Conservation (phyloP, 2,113 vertebrate species). For the Larimichthys polyactis region DNA sequence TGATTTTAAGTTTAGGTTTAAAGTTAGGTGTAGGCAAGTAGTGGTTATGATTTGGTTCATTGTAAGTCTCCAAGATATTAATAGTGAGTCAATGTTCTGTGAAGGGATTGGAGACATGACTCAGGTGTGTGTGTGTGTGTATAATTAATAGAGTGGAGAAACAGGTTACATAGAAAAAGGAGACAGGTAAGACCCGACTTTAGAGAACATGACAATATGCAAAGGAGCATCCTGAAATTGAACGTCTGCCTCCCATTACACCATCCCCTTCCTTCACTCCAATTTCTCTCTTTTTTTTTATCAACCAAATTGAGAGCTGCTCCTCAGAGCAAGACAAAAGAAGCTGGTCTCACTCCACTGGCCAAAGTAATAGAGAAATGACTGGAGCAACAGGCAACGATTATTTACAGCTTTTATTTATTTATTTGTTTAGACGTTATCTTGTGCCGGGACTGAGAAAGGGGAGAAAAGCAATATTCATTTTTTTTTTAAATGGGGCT, state of each 20-base stretch:
- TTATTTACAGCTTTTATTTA: constrained; percentile 77
- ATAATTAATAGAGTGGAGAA: background rate
- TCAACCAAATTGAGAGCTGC: constrained; percentile 74
- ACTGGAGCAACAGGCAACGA: constrained; percentile 71
- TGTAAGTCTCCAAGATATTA: too few relatives aligned
- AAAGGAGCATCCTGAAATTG: constrained; percentile 6
- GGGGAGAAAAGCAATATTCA: constrained; percentile 71
- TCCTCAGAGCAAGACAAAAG: constrained; percentile 77
- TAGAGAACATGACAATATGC: constrained; percentile 28
- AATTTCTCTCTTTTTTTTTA: constrained; percentile 49
- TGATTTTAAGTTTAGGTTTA: too few relatives aligned
- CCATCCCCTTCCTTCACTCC: constrained; percentile 19
- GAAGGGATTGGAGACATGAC: background rate
- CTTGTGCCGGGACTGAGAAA: constrained; percentile 41
- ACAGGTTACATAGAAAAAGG: background rate
- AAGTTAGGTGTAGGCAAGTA: too few relatives aligned
- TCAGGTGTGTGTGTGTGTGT: background rate
- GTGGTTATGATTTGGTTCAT: too few relatives aligned
- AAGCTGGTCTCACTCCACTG: constrained; percentile 77
- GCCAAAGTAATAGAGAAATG: constrained; percentile 81
- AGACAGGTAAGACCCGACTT: background rate
- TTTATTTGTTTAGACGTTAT: constrained; percentile 78
- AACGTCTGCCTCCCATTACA: background rate
- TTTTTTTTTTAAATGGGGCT: constrained; percentile 72
- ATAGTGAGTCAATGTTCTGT: background rate